Percentiles rank a stretch among this genome's conserved stretches.
Evolutionary conservation across 2,797 vertebrate species (phyloP).

Genomic region (Macroramphosus scolopax): DNA sequence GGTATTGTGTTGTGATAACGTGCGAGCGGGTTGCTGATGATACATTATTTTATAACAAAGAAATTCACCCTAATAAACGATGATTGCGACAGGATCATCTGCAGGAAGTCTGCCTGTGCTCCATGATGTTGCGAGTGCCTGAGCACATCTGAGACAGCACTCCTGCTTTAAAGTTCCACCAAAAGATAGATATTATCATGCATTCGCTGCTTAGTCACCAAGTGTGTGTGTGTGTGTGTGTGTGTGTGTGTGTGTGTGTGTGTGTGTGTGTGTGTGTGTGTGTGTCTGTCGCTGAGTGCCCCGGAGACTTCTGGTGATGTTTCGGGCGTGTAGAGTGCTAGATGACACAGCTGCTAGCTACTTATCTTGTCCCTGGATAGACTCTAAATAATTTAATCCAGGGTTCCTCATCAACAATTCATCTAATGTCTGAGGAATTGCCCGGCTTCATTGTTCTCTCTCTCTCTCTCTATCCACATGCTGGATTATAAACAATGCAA

Average conservation of each 20-base stretch:
- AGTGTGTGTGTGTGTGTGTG: slow-evolving; percentile 6
- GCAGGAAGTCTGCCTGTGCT: background rate
- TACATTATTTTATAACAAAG: no score
- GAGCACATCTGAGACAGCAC: background rate
- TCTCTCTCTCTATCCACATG: background rate
- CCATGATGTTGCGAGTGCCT: background rate
- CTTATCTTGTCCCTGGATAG: background rate
- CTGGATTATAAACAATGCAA: background rate
- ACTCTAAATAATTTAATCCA: slow-evolving; percentile 14
- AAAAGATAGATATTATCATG: background rate
- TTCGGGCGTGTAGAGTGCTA: background rate
- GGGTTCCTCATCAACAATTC: slow-evolving; percentile 21
- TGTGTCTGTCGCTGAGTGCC: background rate
- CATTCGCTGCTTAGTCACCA: slow-evolving; percentile 3
- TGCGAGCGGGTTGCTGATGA: no score
- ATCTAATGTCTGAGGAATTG: slow-evolving; percentile 11
- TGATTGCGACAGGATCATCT: no score
- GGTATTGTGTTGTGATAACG: no score
- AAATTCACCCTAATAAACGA: no score
- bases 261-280: slow-evolving; percentile 15
- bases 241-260: no score
- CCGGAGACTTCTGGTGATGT: slow-evolving; percentile 9
- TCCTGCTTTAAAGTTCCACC: no score
- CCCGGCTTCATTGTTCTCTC: background rate
- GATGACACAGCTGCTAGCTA: slow-evolving; percentile 6